A percentile compares a stretch with the other conserved stretches of the same genome.
phyloP scores from a whole-genome alignment of 2,888 invertebrate species.

The Amphipoea oculea region DNA sequence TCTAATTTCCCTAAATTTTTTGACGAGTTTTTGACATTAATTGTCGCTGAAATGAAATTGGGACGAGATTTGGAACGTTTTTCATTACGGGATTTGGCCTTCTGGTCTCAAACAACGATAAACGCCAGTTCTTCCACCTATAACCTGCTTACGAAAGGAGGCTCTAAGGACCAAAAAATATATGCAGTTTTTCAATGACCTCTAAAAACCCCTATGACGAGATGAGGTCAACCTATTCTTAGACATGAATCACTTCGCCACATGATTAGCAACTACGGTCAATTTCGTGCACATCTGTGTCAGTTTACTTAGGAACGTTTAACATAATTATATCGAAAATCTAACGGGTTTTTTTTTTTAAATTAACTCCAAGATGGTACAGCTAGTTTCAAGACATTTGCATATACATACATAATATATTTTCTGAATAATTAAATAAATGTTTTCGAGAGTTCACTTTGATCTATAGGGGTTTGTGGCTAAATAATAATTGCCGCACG shows the following conservation, averaged over 20 bases:
- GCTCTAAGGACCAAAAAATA: neutral
- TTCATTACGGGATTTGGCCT: no score
- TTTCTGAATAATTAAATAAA: neutral
- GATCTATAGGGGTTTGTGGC: neutral
- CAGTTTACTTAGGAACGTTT: conserved; percentile 39
- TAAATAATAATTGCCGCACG: no score
- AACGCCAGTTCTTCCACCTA: neutral
- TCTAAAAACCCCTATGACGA: conserved; percentile 16
- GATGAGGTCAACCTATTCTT: conserved; percentile 41
- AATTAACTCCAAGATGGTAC: neutral
- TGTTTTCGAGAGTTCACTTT: neutral
- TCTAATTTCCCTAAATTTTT: no score
- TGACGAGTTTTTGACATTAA: no score
- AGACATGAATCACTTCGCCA: conserved; percentile 35
- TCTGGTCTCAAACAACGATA: no score
- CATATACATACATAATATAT: neutral
- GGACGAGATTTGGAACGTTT: no score
- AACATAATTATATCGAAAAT: conserved; percentile 18
- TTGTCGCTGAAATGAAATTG: no score
- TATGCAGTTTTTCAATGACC: neutral
- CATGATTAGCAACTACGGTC: conserved; percentile 20
- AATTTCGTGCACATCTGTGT: conserved; percentile 38
- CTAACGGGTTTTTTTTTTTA: conserved; percentile 28
- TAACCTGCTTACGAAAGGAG: neutral
- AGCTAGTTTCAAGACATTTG: neutral